Evolutionary conservation across 2,888 invertebrate species (phyloP).

Genomic region (Germaria angustata): DNA sequence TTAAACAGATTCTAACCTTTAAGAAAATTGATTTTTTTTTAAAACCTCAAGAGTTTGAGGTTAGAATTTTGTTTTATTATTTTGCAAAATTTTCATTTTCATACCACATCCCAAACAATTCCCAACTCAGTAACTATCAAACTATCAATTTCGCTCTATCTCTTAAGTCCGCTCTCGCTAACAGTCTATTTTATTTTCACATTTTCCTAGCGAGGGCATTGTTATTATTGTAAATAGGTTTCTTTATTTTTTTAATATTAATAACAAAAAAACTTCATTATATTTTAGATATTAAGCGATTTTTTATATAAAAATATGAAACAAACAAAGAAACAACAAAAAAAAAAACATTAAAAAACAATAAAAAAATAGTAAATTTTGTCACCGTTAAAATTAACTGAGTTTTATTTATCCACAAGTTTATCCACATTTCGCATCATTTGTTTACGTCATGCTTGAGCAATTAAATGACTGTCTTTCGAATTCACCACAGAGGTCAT

Average conservation of each 20-base stretch:
- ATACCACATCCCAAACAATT: conserved; percentile 44
- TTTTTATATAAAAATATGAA: conserved; percentile 77
- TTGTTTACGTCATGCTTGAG: neutral
- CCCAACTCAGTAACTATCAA: conserved; percentile 56
- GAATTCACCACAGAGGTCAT: conserved; percentile 1
- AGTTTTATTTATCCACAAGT: conserved; percentile 46
- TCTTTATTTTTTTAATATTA: conserved; percentile 70
- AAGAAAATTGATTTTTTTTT: conserved; percentile 13
- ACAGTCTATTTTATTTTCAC: conserved; percentile 56
- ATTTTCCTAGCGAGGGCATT: conserved; percentile 63
- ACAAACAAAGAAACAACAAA: conserved; percentile 79
- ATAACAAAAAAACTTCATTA: conserved; percentile 71
- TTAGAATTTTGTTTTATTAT: conserved; percentile 33
- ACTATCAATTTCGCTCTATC: conserved; percentile 51
- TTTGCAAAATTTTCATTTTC: conserved; percentile 64
- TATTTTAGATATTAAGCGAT: conserved; percentile 77
- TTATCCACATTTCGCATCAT: conserved; percentile 1
- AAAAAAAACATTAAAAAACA: conserved; percentile 76
- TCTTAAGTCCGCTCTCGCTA: conserved; percentile 56
- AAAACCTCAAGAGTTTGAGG: conserved; percentile 1
- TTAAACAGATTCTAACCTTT: conserved; percentile 26
- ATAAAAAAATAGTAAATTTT: conserved; percentile 79
- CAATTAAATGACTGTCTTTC: neutral
- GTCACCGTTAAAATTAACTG: conserved; percentile 78
- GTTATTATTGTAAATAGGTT: conserved; percentile 75